Evolutionary conservation across 2,888 invertebrate species (phyloP).

Genomic region (Drosophila macrospina): DNA sequence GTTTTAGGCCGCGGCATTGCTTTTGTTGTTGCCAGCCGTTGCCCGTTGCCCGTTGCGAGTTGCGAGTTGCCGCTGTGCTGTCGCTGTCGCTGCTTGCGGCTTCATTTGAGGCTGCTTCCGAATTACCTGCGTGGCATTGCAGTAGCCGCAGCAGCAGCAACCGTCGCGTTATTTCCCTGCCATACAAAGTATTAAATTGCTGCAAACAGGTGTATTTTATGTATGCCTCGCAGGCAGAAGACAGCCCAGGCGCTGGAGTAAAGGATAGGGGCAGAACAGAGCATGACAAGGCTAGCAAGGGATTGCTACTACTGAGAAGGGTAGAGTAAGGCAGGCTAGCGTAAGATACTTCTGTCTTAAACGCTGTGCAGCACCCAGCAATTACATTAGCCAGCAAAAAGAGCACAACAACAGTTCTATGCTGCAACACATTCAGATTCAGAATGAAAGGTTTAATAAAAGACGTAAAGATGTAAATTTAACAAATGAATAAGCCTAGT

Average conservation of each 20-base stretch:
- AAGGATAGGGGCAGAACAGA: background rate
- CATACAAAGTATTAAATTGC: conserved; percentile 79
- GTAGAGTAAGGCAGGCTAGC: background rate
- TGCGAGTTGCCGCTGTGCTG: conserved; percentile 29
- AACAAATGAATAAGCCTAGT: too few relatives aligned
- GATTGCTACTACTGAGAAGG: background rate
- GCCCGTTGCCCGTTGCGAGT: conserved; percentile 2
- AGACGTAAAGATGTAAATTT: background rate
- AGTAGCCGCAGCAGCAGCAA: conserved; percentile 54
- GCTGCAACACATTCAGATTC: background rate
- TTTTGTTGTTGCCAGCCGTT: conserved; percentile 65
- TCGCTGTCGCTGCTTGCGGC: conserved; percentile 55
- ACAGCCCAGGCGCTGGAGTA: background rate
- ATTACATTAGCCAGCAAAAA: background rate
- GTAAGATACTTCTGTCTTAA: background rate
- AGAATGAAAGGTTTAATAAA: background rate
- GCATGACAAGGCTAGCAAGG: background rate
- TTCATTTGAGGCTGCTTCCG: conserved; percentile 82
- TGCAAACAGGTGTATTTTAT: conserved; percentile 79
- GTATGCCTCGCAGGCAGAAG: conserved; percentile 54
- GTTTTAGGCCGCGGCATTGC: conserved; percentile 69
- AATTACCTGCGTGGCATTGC: conserved; percentile 81
- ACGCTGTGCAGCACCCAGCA: background rate
- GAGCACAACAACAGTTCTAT: background rate
- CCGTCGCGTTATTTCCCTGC: conserved; percentile 74